A percentile compares a stretch with the other conserved stretches of the same genome.
These are phyloP conservation scores for Sminthurinus signatus DNA, from an alignment of 1,140 invertebrate species.

Conservation along the genomic window DNA sequence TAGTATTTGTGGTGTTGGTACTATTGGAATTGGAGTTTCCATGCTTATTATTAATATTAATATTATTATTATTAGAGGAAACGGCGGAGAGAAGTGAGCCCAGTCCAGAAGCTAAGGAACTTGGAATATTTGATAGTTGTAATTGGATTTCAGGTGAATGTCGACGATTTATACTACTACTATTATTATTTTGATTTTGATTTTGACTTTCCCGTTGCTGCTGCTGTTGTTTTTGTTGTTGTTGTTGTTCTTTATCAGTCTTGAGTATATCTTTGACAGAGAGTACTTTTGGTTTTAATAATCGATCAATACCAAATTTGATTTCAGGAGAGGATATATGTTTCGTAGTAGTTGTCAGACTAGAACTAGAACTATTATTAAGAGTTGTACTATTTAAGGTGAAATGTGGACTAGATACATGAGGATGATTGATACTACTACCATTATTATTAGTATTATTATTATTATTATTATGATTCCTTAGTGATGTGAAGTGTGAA, in stretches of 20 bases:
- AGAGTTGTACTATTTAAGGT: too few species aligned
- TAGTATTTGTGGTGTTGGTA: too few species aligned
- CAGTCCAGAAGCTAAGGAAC: not conserved
- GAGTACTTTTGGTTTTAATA: conserved; percentile 40
- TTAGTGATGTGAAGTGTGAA: not conserved
- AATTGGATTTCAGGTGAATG: too few species aligned
- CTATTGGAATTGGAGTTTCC: too few species aligned
- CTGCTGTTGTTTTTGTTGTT: not conserved
- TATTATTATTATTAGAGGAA: too few species aligned
- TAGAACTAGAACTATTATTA: not conserved
- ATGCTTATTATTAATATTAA: too few species aligned
- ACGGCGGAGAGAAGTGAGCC: not conserved
- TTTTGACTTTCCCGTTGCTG: too few species aligned
- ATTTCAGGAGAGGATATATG: conserved; percentile 26
- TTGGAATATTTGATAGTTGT: not conserved
- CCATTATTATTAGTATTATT: conserved; percentile 6
- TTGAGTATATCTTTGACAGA: conserved; percentile 40
- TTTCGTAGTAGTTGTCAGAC: not conserved
- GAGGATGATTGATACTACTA: not conserved
- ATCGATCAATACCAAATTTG: conserved; percentile 41
- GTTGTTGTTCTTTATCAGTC: conserved; percentile 3
- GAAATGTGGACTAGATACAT: too few species aligned
- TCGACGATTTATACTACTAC: too few species aligned
- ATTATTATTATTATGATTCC: conserved; percentile 13
- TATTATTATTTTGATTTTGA: too few species aligned